Evolutionary conservation across 2,888 invertebrate species (phyloP), one percentile per base, ranked within the genome.

Genomic region (Suillia variegata): DNA sequence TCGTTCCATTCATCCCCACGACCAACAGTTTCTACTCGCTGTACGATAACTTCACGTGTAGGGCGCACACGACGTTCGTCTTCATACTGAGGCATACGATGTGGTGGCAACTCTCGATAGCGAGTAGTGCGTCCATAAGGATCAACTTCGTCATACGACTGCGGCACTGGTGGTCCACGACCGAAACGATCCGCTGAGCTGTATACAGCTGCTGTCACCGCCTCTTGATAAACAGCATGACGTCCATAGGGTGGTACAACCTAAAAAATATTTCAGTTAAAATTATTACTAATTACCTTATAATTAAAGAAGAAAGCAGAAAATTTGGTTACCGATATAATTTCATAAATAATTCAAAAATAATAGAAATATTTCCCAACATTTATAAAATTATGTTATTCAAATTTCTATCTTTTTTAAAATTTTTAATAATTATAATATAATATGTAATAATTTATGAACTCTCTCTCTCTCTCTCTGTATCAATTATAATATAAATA

Each of bases 1-100:
- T 97, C 96, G 47, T 91, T 92, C 96, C 96, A 97, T 73, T 96
- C 96, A 78, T 96, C 96, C 0, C 88, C 91, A 47, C 87, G 86
- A 56, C 79, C 83, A 79, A 70, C 76, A 65, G 70, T 79, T 67
- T 83, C 81, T 45, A 87, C 88, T 22, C 91, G 86, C 78, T 92
- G 91, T 0, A 92, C 91, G 65, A 91, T 91, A 1, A 92, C 92
- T 77, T 90, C 90, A 5, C 89, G 85, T 3, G 88, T 86, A 0
- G 91, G 87, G 4, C 89, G 85, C 61, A 87, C 80, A 52, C 85
- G 85, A 5, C 87, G 81, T 82, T 83, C 82, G 56, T 86, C 85
- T 70, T 86, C 86, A 66, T 84, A 85, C 58, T 86, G 85, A 1
- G 85, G 85, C 82, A 85, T 85, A 2, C 85, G 80, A 70, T 85